A percentile compares a stretch with the other conserved stretches of the same genome.
phyloP scores from a whole-genome alignment of 2,888 invertebrate genomes.

The Pristionchus japonicus region DNA sequence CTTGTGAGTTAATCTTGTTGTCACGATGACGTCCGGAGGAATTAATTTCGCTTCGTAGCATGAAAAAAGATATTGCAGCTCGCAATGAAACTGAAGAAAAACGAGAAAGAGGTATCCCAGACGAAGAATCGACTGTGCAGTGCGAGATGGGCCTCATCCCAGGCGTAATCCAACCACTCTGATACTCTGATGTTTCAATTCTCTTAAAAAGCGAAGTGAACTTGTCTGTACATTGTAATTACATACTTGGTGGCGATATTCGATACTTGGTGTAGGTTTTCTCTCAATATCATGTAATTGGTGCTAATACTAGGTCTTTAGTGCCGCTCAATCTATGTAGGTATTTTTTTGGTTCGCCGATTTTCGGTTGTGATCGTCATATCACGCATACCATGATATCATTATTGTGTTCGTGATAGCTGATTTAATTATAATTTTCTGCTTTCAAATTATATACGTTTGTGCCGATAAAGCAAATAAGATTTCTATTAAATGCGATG shows the following conservation, averaged over 20 bases:
- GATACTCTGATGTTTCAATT: background rate
- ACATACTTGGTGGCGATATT: background rate
- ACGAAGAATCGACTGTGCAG: background rate
- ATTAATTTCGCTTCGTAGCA: too few species aligned
- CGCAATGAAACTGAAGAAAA: background rate
- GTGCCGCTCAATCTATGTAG: too few species aligned
- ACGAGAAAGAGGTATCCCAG: background rate
- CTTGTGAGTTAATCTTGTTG: background rate
- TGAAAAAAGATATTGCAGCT: background rate
- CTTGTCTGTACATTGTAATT: background rate
- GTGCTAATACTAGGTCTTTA: background rate
- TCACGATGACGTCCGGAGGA: too few species aligned
- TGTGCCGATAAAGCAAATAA: too few species aligned
- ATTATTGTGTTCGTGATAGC: background rate
- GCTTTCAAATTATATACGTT: too few species aligned
- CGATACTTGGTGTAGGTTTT: constrained; percentile 10
- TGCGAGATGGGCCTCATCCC: background rate
- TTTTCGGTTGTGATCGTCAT: background rate
- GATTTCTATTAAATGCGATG: too few species aligned
- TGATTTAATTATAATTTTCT: background rate
- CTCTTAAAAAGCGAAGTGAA: background rate
- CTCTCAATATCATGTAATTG: background rate
- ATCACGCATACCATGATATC: background rate
- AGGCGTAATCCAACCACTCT: background rate
- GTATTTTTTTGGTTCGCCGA: background rate